Conservation (phyloP, 2,113 vertebrate species). For the Aviceda subcristata region DNA sequence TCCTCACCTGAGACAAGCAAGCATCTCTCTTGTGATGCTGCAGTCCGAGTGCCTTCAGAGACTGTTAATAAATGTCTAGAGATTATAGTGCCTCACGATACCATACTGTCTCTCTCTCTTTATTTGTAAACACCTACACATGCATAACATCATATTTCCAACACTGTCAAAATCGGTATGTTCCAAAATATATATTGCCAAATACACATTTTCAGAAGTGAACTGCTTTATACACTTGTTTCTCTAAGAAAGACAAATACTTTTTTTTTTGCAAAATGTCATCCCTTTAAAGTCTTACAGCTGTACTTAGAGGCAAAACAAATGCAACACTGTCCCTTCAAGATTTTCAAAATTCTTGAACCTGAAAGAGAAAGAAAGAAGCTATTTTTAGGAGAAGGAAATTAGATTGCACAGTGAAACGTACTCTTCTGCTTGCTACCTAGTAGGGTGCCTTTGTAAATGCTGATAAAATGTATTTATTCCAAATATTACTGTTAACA, state of each 20-base stretch:
- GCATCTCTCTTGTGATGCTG: neutral
- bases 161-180: neutral
- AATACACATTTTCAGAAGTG: neutral
- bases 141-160: neutral
- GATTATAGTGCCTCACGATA: neutral
- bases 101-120: neutral
- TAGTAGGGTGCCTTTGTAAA: slow-evolving; percentile 6
- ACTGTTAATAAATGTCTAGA: neutral
- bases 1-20: neutral
- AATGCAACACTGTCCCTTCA: neutral
- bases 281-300: neutral
- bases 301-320: neutral
- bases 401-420: neutral
- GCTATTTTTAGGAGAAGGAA: neutral
- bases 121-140: neutral
- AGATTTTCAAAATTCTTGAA: neutral
- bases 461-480: slow-evolving; percentile 44
- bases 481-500: neutral
- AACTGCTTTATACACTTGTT: neutral
- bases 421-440: neutral
- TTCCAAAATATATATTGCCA: neutral
- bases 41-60: neutral
- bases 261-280: neutral
- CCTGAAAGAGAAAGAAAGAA: neutral
- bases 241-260: neutral